A percentile compares a stretch with the other conserved stretches of the same genome.
These are phyloP conservation scores for Paratrypauchen microcephalus DNA, from an alignment of 2,797 vertebrate genomes.

Conservation along the genomic window DNA sequence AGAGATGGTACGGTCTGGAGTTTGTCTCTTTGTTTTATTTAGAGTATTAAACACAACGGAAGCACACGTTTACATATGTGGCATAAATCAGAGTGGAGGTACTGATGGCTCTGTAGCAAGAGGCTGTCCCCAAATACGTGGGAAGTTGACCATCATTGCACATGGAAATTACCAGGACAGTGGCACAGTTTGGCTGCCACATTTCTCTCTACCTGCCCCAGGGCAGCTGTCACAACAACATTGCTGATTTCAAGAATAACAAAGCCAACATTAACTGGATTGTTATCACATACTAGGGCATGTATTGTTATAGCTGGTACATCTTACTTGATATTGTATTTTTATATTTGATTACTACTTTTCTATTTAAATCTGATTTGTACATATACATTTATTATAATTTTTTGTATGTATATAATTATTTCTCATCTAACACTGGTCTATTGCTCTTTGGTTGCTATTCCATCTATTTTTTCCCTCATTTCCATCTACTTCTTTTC, in stretches of 20 bases:
- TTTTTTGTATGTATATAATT: no score
- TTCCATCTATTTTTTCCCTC: no score
- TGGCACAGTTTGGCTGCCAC: not conserved
- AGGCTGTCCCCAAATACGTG: not conserved
- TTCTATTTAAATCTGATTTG: no score
- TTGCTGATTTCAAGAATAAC: not conserved
- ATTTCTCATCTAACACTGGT: no score
- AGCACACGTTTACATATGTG: slow-evolving; percentile 15
- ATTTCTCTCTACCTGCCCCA: not conserved
- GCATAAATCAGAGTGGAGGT: not conserved
- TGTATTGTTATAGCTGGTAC: no score
- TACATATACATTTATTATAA: no score
- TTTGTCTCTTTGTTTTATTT: slow-evolving; percentile 31
- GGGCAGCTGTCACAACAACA: not conserved
- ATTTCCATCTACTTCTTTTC: no score
- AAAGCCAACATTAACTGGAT: no score
- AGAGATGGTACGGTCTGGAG: slow-evolving; percentile 21
- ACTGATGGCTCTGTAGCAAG: not conserved
- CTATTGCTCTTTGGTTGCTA: no score
- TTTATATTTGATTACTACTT: no score
- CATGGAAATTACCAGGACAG: not conserved
- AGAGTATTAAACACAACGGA: slow-evolving; percentile 18
- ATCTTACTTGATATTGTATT: no score
- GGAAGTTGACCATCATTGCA: not conserved
- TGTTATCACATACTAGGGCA: no score